A percentile compares a stretch with the other conserved stretches of the same genome.
phyloP scores from a whole-genome alignment of 2,113 vertebrate species.

The Hucho hucho region DNA sequence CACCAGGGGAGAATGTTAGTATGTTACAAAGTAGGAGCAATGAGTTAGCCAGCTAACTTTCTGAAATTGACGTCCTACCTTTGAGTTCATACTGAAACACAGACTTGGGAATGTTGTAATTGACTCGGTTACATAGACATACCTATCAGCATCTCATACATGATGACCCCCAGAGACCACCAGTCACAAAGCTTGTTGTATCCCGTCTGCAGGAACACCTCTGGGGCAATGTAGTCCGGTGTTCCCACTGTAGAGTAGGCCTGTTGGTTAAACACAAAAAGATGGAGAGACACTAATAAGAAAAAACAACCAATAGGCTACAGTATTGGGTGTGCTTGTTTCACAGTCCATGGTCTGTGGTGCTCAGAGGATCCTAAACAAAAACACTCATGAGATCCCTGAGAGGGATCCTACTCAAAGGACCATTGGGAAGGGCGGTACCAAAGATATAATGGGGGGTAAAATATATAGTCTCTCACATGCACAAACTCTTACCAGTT shows the following conservation, averaged over 20 bases:
- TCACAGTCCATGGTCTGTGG: not conserved
- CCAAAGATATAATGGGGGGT: too few species aligned
- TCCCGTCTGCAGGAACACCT: slow-evolving; percentile 96
- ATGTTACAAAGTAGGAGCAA: not conserved
- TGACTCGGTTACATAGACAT: slow-evolving; percentile 38
- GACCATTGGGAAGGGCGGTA: not conserved
- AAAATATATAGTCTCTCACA: not conserved
- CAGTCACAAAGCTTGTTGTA: slow-evolving; percentile 98
- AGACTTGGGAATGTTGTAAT: too few species aligned
- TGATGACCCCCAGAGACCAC: slow-evolving; percentile 98
- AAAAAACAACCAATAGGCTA: not conserved
- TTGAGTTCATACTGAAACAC: not conserved
- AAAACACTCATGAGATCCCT: not conserved
- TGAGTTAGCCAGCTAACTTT: not conserved
- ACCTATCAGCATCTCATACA: slow-evolving; percentile 99
- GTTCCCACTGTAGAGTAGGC: slow-evolving; percentile 97
- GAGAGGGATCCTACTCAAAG: not conserved
- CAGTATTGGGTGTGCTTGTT: not conserved
- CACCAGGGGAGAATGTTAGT: slow-evolving; percentile 3
- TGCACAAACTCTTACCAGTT: slow-evolving; percentile 79
- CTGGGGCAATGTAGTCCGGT: slow-evolving; percentile 96
- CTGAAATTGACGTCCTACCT: not conserved
- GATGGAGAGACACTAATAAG: not conserved
- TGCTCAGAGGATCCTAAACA: not conserved
- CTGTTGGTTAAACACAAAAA: slow-evolving; percentile 60